Percentiles rank a stretch among this genome's conserved stretches.
phyloP scores from a whole-genome alignment of 1,140 invertebrate genomes.

The Scaptomyza hsui region DNA sequence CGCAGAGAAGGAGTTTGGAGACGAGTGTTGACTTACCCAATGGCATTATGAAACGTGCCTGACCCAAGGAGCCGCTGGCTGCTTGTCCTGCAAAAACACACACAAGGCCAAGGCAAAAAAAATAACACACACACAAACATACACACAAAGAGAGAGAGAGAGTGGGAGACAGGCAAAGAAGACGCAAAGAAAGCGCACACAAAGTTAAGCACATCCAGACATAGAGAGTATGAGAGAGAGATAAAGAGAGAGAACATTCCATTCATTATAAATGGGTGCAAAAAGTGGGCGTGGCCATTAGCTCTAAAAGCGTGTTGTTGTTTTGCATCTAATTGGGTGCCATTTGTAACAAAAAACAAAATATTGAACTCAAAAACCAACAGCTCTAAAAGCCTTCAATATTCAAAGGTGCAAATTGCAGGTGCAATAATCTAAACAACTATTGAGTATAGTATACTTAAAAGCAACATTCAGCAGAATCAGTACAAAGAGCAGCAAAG shows the following conservation, averaged over 20 bases:
- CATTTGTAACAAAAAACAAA: neutral
- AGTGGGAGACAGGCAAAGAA: neutral
- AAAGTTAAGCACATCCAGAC: constrained; percentile 45
- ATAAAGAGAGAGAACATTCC: constrained; percentile 58
- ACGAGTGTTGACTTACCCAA: constrained; percentile 72
- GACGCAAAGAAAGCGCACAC: constrained; percentile 24
- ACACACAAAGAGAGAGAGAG: constrained; percentile 31
- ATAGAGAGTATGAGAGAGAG: constrained; percentile 5
- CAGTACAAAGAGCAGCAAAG: constrained; percentile 14
- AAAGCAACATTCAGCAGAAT: constrained; percentile 21
- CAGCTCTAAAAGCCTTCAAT: constrained; percentile 31
- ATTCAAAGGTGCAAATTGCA: constrained; percentile 41
- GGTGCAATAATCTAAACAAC: constrained; percentile 40
- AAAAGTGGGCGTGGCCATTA: constrained; percentile 12
- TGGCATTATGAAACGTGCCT: constrained; percentile 79
- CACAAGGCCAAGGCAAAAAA: constrained; percentile 21
- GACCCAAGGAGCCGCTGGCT: constrained; percentile 44
- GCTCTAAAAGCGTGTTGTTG: constrained; percentile 60
- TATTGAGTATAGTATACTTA: neutral
- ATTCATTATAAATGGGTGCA: constrained; percentile 13
- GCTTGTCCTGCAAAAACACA: constrained; percentile 63
- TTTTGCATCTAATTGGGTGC: constrained; percentile 50
- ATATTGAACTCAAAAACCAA: constrained; percentile 8
- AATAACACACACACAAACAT: constrained; percentile 55
- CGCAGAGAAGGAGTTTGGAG: constrained; percentile 2